Conservation (phyloP, 2,113 vertebrate genomes). For the Cyphomyrus discorhynchus region DNA sequence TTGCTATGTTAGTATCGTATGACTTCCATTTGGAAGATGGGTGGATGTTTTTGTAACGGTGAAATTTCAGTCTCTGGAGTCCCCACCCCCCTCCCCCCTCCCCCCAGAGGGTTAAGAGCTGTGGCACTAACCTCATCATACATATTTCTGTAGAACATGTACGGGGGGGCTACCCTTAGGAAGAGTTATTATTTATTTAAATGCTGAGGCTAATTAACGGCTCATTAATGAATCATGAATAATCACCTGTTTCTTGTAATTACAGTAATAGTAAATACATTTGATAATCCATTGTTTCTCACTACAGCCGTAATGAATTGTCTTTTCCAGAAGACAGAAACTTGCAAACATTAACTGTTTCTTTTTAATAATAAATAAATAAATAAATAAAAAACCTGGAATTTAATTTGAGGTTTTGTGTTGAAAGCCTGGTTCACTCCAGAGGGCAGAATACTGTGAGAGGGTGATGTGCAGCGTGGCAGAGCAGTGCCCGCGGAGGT, state of each 20-base stretch:
- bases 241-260: not conserved
- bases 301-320: not conserved
- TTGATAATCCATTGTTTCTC: not conserved
- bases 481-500: not conserved
- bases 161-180: not conserved
- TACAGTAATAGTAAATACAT: not conserved
- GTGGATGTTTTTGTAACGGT: not conserved
- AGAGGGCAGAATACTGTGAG: not conserved
- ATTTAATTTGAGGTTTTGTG: not conserved
- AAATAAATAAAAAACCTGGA: not conserved
- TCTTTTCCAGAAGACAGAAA: not conserved
- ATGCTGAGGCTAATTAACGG: not conserved
- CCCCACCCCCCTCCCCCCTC: too few relatives aligned
- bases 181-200: not conserved
- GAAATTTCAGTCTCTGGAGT: not conserved
- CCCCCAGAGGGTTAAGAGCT: not conserved
- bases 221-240: not conserved
- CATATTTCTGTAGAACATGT: not conserved
- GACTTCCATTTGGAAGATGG: not conserved
- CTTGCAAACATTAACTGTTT: not conserved
- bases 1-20: not conserved
- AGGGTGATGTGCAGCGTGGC: not conserved
- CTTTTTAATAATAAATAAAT: not conserved
- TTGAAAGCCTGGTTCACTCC: not conserved
- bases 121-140: too few relatives aligned